Evolutionary conservation across 2,888 invertebrate genomes (phyloP).

Genomic region (Cyaniris semiargus): DNA sequence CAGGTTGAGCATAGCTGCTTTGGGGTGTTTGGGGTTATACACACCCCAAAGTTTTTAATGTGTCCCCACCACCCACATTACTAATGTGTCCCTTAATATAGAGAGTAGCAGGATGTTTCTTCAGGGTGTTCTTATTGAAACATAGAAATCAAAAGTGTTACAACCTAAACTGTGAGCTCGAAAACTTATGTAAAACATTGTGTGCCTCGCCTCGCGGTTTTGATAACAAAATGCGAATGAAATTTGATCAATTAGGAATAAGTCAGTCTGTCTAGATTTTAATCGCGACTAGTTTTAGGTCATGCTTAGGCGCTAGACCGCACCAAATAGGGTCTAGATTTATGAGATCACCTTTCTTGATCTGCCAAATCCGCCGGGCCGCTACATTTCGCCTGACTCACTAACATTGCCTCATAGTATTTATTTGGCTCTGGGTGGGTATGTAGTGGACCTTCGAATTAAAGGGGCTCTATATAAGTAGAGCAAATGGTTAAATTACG

Average conservation of each 20-base stretch:
- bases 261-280: conserved; percentile 6
- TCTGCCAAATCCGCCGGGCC: conserved; percentile 8
- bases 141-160: too few relatives aligned
- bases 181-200: not conserved
- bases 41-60: too few relatives aligned
- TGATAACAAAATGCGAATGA: not conserved
- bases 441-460: not conserved
- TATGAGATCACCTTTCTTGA: conserved; percentile 29
- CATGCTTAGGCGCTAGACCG: conserved; percentile 12
- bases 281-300: conserved; percentile 1
- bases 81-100: too few relatives aligned
- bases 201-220: not conserved
- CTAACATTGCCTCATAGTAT: conserved; percentile 8
- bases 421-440: not conserved
- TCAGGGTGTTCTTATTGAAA: too few relatives aligned
- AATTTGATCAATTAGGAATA: not conserved
- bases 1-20: too few relatives aligned
- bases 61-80: too few relatives aligned
- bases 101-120: too few relatives aligned
- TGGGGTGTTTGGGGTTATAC: too few relatives aligned
- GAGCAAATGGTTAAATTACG: not conserved
- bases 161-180: too few relatives aligned
- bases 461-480: not conserved
- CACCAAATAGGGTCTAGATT: conserved; percentile 16
- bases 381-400: conserved; percentile 5